Evolutionary conservation across 1,140 invertebrate species (phyloP), one percentile per base, ranked within the genome.

Genomic region (Papilio helenus): DNA sequence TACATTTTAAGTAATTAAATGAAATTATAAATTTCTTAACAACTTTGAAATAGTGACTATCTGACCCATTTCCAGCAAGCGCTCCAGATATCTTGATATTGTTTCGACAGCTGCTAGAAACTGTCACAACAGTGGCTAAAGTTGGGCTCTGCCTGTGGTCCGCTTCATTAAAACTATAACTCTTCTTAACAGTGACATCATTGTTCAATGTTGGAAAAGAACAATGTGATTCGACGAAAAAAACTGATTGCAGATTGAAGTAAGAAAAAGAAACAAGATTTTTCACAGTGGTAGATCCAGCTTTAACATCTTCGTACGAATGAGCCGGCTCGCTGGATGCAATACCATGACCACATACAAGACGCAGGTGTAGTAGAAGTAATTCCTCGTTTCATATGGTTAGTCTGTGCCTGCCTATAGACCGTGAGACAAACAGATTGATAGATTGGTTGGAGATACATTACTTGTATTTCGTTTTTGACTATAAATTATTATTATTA

Each of bases 101-200:
- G 61, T 68, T 68, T 68, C 61, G 61, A 68, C 61, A 68, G 61
- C 61, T 68, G 61, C 61, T 68, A 29, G 61, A 68, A 68, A 68
- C 61, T 68, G 61, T 68, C 61, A 29, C 14, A 68, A 68, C 61
- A 68, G 61, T 68, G 18, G 61, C 61, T 68, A 68, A 68, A 68
- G 61, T 68, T 68, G 61, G 23, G 26, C 26, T 29, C 26, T 34
- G 23, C 23, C 26, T 29, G 61, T 61, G 9, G 58, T 68, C 26
- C 61, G 61, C 61, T 68, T 68, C 61, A 68, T 68, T 68, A 68
- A 68, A 34, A 68, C 26, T 68, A 29, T 29, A 68, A 68, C 26
- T 34, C 26, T n/a, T 58, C 55, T 29, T 68, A 68, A 68, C 26
- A 29, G 29, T 68, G 23, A 68, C 61, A 68, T 34, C 61, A 29